Evolutionary conservation across 2,113 vertebrate species (phyloP), one percentile per base, ranked within the genome.

Genomic region (Tyrannus savana): DNA sequence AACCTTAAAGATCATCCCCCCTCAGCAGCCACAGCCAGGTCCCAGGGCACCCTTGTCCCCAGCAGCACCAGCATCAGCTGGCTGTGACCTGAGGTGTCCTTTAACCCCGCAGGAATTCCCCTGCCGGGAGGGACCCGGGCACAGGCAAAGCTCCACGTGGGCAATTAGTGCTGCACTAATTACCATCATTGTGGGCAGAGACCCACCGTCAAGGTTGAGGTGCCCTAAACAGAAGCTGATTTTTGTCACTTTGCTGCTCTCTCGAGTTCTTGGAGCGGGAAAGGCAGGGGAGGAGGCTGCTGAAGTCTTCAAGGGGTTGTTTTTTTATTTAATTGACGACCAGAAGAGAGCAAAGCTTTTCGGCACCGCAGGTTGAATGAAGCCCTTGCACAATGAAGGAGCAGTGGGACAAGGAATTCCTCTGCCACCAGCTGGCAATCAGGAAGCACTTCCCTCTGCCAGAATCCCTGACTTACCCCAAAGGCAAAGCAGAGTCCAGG

Each of bases 81-180:
- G 2, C 2, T 2, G 55, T 39, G 80, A 44, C 96, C 91, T 6
- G 47, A 47, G 47, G 30, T 10, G 42, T 6, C 86, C 76, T 49
- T 9, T 24, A 52, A 13, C 64, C 94, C 69, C 0, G 0, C 42
- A 3, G 64, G 23, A 10, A 9, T 50, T 2, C 17, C 55, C 9
- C 50, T 21, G 94, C 49, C 2, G 2, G 27, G 35, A 68, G 77
- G 66, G 37, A 27, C 3, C 3, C 49, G 30, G 25, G 78, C 17
- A 16, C 2, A 16, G 41, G 76, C 52, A 49, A 35, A 84, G 53
- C 28, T 68, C 85, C 79, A 75, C 4, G 28, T 28, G 67, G 64
- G 21, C 39, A 91, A 95, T 94, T 91, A 93, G 89, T 13, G 59
- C 93, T 3, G 92, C 84, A 55, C 89, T 97, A 89, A 88, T 96